Conservation (phyloP, 2,888 invertebrate genomes). For the Pseudococcus longispinus region DNA sequence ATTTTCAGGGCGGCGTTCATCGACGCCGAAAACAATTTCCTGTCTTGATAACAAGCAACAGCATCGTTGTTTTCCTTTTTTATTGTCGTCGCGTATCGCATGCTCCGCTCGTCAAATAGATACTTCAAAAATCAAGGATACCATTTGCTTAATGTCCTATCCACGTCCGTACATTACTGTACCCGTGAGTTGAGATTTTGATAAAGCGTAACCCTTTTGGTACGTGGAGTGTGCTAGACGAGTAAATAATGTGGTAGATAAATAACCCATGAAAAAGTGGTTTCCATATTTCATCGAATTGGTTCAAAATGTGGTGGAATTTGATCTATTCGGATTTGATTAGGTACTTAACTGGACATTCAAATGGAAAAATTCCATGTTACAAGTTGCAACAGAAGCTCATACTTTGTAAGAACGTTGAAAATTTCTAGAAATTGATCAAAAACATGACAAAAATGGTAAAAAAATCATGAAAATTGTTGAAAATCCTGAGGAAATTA, state of each 20-base stretch:
- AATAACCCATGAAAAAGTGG: background rate
- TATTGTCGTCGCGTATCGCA: background rate
- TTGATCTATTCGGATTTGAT: too few relatives aligned
- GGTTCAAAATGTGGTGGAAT: too few relatives aligned
- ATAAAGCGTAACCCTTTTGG: background rate
- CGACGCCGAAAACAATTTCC: constrained; percentile 33
- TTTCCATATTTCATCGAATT: too few relatives aligned
- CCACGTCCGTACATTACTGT: background rate
- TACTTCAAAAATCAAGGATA: constrained; percentile 10
- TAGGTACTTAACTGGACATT: too few relatives aligned
- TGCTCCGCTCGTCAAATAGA: background rate
- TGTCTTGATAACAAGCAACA: constrained; percentile 2
- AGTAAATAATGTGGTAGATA: background rate
- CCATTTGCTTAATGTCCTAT: background rate
- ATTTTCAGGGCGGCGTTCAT: background rate
- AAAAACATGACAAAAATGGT: too few relatives aligned
- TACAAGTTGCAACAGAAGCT: too few relatives aligned
- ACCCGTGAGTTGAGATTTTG: background rate
- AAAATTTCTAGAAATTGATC: too few relatives aligned
- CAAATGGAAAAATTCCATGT: too few relatives aligned
- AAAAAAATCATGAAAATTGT: too few relatives aligned
- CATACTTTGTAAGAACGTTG: too few relatives aligned
- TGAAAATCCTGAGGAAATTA: too few relatives aligned
- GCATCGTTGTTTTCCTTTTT: background rate
- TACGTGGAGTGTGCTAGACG: background rate